A percentile compares a stretch with the other conserved stretches of the same genome.
Evolutionary conservation across 2,888 invertebrate species (phyloP).

Genomic region (Panorpa germanica): DNA sequence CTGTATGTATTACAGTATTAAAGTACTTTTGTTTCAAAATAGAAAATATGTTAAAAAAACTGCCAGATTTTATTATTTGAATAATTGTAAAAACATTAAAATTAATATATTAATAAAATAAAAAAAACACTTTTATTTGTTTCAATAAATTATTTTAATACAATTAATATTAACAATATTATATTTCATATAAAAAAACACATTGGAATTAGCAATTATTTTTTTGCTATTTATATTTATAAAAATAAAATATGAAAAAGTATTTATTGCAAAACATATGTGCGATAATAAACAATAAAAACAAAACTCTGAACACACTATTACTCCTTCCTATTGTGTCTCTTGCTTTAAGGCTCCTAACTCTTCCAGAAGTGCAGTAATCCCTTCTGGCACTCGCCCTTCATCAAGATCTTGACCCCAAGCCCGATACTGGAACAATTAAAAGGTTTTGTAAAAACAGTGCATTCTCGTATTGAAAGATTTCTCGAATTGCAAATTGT

Average conservation of each 20-base stretch:
- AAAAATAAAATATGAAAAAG: not conserved
- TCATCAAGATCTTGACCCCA: conserved; percentile 70
- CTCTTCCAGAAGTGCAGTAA: conserved; percentile 57
- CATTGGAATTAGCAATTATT: not conserved
- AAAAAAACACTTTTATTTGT: not conserved
- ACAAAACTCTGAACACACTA: not conserved
- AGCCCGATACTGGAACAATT: conserved; percentile 59
- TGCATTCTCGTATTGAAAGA: conserved; percentile 4
- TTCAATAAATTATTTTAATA: not conserved
- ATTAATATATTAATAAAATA: not conserved
- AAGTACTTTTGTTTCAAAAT: no score
- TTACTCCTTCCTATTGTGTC: conserved; percentile 12
- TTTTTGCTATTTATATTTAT: not conserved
- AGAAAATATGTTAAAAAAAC: no score
- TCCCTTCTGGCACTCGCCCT: conserved; percentile 60
- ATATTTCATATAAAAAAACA: not conserved
- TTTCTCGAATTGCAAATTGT: not conserved
- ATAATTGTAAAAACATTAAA: not conserved
- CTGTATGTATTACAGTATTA: no score
- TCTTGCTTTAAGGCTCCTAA: conserved; percentile 53
- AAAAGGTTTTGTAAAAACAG: no score
- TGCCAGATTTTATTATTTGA: no score
- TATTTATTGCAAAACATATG: not conserved
- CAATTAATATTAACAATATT: not conserved
- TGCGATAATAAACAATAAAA: not conserved